Evolutionary conservation across 2,113 vertebrate genomes (phyloP), one percentile per base, ranked within the genome.

Genomic region (Alces alces): DNA sequence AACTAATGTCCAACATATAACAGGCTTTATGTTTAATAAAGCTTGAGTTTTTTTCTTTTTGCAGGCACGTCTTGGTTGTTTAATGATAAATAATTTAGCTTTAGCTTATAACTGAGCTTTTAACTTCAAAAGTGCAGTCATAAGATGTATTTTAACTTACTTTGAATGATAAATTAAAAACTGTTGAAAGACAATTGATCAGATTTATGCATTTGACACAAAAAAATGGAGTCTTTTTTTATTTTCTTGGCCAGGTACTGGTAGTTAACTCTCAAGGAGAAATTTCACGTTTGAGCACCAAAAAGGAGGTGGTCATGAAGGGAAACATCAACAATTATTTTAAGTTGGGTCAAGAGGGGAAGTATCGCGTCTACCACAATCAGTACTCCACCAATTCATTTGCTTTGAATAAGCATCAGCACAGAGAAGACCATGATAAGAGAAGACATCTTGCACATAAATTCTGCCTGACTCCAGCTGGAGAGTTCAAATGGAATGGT

Each of bases 401-500:
- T 14, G 99, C 99, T 6, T 98, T 99, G 96, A 99, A 99, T 98
- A 99, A 99, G 93, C 99, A 99, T 97, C 99, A 99, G 98, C 99
- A 99, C 98, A 99, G 99, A 30, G 99, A 99, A 98, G 99, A 99
- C 97, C 99, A 99, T 5, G 99, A 99, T 99, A 99, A 99, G 98
- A 99, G 99, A 43, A 98, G 99, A 33, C 99, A 99, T 97, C 99
- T 99, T 78, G 99, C 99, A 0, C 99, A 99, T 98, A 99, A 99
- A 94, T 99, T 99, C 98, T 99, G 99, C 97, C 99, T 99, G 98
- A 99, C 99, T 64, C 99, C 99, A 2, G 99, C 99, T 6, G 99
- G 99, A 2, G 99, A 99, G 98, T 99, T 99, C 98, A 99, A 99
- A 96, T 99, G 99, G 99, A 99, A 99, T 1, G 99, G 99, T 45